Evolutionary conservation across 2,113 vertebrate species (phyloP), one percentile per base, ranked within the genome.

Genomic region (Probosciger aterrimus): DNA sequence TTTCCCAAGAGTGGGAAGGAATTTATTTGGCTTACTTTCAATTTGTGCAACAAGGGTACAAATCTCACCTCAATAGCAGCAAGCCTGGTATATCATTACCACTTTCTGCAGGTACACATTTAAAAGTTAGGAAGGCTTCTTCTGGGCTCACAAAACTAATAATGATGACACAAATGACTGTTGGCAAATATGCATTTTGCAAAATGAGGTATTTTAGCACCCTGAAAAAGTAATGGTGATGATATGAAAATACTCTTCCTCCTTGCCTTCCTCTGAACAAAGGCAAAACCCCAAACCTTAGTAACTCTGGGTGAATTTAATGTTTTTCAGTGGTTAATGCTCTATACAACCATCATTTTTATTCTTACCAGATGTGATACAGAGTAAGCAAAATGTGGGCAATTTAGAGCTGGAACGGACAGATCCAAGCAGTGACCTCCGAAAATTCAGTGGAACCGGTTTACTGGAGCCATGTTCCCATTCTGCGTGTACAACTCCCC

Each of bases 1-100:
- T 82, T 95, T 88, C 95, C 92, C 94, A 69, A 14, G 92, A 92
- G 86, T 49, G 67, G 65, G 33, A 79, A 88, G 71, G 81, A 76
- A 69, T 79, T 95, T 92, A 87, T 89, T 93, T 96, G 96, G 92
- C 92, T 94, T 82, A 2, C 88, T 94, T 95, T 91, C 86, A 96
- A 33, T 82, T 78, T 84, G 80, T 55, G 86, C 68, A 75, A 25
- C 6, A 47, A 86, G 49, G 86, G 83, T 92, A 95, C 88, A 85
- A 89, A 87, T 11, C 52, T 9, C 76, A 78, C 74, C 81, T 73
- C 69, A 4, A 93, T 86, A 96, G 84, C 91, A 93, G 88, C 8
- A 8, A 78, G 43, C 2, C 52, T 91, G 55, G 28, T 60, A 31
- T 64, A 78, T 81, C 64, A 88, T 93, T 86, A 93, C 86, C 44